A percentile compares a stretch with the other conserved stretches of the same genome.
Conservation (phyloP, 2,113 vertebrate species). For the Tor tambroides region DNA sequence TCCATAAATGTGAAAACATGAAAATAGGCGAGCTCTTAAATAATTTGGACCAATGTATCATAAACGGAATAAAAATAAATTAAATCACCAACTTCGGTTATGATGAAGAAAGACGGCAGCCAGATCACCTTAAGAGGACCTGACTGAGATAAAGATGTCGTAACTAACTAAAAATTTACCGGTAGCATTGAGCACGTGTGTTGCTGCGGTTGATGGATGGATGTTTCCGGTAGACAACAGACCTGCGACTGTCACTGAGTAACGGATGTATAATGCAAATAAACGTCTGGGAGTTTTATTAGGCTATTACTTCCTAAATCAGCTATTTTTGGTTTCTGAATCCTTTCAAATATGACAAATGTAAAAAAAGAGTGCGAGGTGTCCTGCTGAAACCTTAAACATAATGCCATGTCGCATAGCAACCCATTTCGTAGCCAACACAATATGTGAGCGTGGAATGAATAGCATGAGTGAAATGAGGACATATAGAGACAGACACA, state of each 20-base stretch:
- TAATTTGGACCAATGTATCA: no score
- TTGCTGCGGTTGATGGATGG: neutral
- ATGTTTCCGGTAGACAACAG: neutral
- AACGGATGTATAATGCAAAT: neutral
- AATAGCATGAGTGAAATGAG: neutral
- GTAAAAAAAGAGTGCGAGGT: neutral
- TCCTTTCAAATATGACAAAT: neutral
- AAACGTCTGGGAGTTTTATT: neutral
- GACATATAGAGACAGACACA: neutral
- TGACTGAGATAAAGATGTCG: neutral
- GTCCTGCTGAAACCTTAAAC: neutral
- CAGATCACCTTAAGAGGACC: neutral
- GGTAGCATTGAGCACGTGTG: neutral
- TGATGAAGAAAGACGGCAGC: neutral
- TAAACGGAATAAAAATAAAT: neutral
- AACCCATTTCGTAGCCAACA: neutral
- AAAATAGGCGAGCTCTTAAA: no score
- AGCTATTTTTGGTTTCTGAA: neutral
- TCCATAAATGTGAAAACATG: no score
- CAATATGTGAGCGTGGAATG: neutral
- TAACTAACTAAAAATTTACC: neutral
- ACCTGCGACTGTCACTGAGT: neutral
- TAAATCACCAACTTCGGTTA: no score
- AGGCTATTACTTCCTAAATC: neutral
- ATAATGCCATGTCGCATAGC: constrained; percentile 3